Conservation (phyloP, 2,797 vertebrate species). For the Hipposideros larvatus region DNA sequence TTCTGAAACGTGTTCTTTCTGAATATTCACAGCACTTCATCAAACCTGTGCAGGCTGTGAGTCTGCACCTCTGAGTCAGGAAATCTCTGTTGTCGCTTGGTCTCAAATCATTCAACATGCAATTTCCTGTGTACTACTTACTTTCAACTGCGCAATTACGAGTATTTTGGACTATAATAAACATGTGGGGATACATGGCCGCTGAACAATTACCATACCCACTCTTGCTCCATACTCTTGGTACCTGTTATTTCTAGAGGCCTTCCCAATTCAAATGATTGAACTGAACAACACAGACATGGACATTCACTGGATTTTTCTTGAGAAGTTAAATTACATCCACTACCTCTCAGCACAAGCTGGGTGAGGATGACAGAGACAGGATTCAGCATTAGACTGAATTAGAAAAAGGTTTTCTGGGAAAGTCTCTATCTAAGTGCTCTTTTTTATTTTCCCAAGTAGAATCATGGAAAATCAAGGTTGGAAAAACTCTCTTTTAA, state of each 20-base stretch:
- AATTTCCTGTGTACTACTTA: neutral
- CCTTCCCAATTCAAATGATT: neutral
- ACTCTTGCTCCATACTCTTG: neutral
- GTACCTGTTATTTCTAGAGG: neutral
- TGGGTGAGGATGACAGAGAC: neutral
- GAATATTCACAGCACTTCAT: neutral
- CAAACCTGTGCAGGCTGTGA: neutral
- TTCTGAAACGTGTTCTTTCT: slow-evolving; percentile 34
- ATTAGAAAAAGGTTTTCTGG: slow-evolving; percentile 11
- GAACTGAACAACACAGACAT: neutral
- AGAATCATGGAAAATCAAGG: neutral
- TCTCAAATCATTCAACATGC: neutral
- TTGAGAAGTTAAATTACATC: neutral
- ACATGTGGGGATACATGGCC: neutral
- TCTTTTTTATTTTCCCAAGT: neutral
- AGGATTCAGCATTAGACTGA: neutral
- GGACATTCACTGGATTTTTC: neutral
- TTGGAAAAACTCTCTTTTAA: neutral
- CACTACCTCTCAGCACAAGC: slow-evolving; percentile 20
- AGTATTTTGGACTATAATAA: neutral
- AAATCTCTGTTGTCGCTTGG: neutral
- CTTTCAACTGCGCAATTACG: neutral
- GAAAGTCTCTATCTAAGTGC: neutral
- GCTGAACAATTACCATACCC: neutral
- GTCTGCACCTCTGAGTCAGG: neutral